Base-by-base conservation (phyloP, 2,113 vertebrate genomes). In the Oenanthe oenanthe region DNA sequence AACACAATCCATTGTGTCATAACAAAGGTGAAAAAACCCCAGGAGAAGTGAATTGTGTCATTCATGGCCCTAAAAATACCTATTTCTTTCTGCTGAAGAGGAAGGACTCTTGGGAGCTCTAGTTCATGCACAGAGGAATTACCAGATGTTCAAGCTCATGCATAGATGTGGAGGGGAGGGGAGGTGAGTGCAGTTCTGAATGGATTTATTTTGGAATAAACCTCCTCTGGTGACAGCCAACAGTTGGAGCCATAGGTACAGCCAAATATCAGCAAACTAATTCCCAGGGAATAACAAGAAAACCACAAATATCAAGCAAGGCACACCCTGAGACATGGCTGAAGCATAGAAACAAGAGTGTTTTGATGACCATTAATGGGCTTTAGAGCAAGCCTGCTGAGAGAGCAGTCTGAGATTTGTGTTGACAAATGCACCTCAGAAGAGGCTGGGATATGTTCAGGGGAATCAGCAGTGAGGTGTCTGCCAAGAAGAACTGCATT, bases 341-440 rank as follows among this genome's bases (percentile, higher is more conserved):
- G 60, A 88, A 93, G 53, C 24, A 40, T 43, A 63, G 58, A 32
- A 79, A 67, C 10, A 74, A 58, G 74, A 82, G 20, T 42, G 36
- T 48, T 90, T 95, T 82, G 38, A 38, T 74, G 45, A 74, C 6
- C 53, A 48, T 26, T 26, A 61, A 24, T 71, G 61, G n/a, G 54
- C 29, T 90, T 85, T 67, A 25, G 19, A 92, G 29, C 19, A 85
- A 67, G 22, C 20, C 40, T 88, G 12, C 29, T 77, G 47, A 83
- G 77, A 79, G n/a, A 43, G 18, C 50, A 73, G 62, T 77, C 48
- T 72, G 47, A 65, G 42, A 85, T 71, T 71, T 2, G 5, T 84
- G 48, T 75, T 92, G 68, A 82, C 24, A 77, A 38, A 77, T 29
- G 17, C 34, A 70, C n/a, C 40, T 83, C 65, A 68, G 48, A 88